Evolutionary conservation across 2,797 vertebrate species (phyloP), one percentile per base, ranked within the genome.

Genomic region (Delichon dasypus): DNA sequence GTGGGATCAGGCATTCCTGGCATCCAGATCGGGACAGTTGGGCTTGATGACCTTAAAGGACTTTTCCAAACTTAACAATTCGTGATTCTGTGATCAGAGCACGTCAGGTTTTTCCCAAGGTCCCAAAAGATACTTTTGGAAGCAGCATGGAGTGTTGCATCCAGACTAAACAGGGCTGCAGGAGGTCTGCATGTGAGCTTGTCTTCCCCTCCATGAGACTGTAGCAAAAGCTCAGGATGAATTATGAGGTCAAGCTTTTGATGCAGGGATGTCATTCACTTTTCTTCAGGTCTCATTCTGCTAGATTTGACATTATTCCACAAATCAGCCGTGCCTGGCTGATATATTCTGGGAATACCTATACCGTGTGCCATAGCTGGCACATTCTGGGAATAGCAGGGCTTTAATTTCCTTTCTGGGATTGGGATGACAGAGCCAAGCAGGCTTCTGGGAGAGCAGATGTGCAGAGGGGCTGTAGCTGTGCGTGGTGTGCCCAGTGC

Each of bases 401-500:
- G 23, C 55, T 78, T 79, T 55, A 5, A 32, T 85, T 85, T 85
- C 55, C 45, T 62, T 54, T 38, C 38, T 74, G 51, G 21, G 20
- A 17, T 7, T n/a, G 26, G 25, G 44, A 34, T 72, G 40, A 53
- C 51, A 85, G 62, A 80, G 51, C 42, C 44, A 75, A 48, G 67
- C 38, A 20, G 6, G 2, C 20, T 60, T 2, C 50, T 54, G 3
- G 2, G 36, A 55, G 42, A 78, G 36, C 73, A 72, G 47, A 71
- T 0, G 0, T 27, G 40, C 32, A 13, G 38, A 11, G 40, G 32
- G 19, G 16, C 19, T n/a, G 15, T 11, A 12, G 16, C 10, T 13
- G 30, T 40, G 32, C 2, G 0, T 11, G n/a, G 48, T 2, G 2
- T 58, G 71, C n/a, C 68, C 2, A 1, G 29, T 12, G 25, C 54